Base-by-base conservation (phyloP, 2,888 invertebrate species). In the Epinotia ramella region DNA sequence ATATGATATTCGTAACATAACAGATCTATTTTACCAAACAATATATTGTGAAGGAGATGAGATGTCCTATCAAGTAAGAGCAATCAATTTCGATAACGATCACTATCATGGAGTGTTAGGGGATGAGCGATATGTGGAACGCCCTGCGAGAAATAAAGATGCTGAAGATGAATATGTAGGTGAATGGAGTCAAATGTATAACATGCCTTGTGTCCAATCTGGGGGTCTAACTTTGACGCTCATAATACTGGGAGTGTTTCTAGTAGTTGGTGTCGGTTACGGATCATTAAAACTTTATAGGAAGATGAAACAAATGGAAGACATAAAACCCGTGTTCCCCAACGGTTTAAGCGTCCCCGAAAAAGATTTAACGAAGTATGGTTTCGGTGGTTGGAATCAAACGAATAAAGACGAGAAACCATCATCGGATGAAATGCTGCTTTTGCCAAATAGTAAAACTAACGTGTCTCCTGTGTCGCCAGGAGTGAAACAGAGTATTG, bases 311-410 rank as follows among this genome's bases (percentile, higher is more conserved):
- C 95, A 94, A 81, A 96, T 96, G 96, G 95, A 95, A 83, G 95
- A 96, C 80, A 96, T 97, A 33, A 95, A 96, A 83, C 95, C 96
- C 16, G 96, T 96, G 80, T 87, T 97, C 78, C 97, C 97, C 28
- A 95, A 95, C 66, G 96, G 96, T 4, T 87, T 97, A 76, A 95
- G 89, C 71, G 87, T 92, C 77, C 91, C 91, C 46, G 91, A 93
- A 80, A 94, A 94, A 81, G 94, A 94, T 79, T 86, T 88, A 77
- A 86, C 89, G 4, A 94, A 94, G 80, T 92, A 91, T 79, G 84
- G 90, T 20, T 93, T 89, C 80, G 88, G 88, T 66, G 89, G 86
- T 68, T 91, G 92, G 89, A 91, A 89, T 81, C 89, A 92, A 71
- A 83, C 89, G 33, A 89, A 81, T 68, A 94, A 93, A 81, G 94